These are phyloP conservation scores for Neolamprologus falcicula DNA, from an alignment of 2,113 vertebrate genomes.

Conservation along the genomic window DNA sequence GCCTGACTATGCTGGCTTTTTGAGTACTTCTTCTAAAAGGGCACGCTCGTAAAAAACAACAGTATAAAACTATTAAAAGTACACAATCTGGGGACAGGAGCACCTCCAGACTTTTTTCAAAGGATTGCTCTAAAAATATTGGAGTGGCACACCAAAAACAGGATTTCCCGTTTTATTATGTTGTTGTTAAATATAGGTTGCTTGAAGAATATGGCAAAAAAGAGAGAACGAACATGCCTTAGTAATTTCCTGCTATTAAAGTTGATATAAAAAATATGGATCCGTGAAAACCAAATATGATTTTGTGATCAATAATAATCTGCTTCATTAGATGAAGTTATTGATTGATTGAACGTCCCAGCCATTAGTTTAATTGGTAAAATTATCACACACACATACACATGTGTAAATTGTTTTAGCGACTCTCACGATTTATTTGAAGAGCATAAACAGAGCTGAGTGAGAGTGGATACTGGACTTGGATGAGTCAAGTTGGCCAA, in stretches of 20 bases:
- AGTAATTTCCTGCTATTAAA: not conserved
- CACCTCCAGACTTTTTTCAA: not conserved
- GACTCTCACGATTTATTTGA: rapidly evolving
- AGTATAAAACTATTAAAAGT: not conserved
- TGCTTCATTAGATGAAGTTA: not conserved
- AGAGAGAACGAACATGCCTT: rapidly evolving
- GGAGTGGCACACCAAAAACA: not conserved
- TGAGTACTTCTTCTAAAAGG: rapidly evolving
- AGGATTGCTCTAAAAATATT: not conserved
- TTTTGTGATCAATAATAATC: rapidly evolving
- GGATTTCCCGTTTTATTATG: not conserved
- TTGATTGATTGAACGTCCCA: rapidly evolving
- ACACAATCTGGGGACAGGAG: not conserved
- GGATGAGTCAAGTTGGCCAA: not conserved
- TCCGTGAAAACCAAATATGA: rapidly evolving
- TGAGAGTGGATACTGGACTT: not conserved
- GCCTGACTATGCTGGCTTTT: not conserved
- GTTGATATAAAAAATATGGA: not conserved
- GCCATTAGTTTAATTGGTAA: not conserved
- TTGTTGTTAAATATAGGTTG: not conserved
- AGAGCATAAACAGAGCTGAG: not conserved
- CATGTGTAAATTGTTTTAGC: not conserved
- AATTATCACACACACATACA: not conserved
- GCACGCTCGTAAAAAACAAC: not conserved
- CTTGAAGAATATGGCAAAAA: not conserved